These are phyloP conservation scores for Perca flavescens DNA, from an alignment of 2,113 vertebrate genomes.

Conservation along the genomic window DNA sequence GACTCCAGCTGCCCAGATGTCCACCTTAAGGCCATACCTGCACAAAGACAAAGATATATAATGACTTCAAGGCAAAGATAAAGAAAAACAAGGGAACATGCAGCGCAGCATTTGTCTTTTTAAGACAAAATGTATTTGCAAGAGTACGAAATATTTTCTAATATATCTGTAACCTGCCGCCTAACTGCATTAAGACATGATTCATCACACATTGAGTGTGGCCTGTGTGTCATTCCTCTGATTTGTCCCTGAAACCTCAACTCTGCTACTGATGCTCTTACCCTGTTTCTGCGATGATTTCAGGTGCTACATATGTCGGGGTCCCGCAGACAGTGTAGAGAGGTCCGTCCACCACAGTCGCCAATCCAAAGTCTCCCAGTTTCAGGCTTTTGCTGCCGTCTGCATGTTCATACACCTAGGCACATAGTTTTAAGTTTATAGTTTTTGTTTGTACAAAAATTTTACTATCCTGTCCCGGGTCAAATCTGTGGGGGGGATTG, in stretches of 20 bases:
- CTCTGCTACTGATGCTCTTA: slow-evolving; percentile 69
- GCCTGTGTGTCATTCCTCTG: background rate
- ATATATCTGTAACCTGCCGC: background rate
- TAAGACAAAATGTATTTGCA: background rate
- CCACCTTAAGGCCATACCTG: slow-evolving; percentile 98
- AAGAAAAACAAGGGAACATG: background rate
- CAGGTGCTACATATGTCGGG: slow-evolving; percentile 98
- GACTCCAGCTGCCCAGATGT: slow-evolving; percentile 99
- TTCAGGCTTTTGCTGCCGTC: slow-evolving; percentile 98
- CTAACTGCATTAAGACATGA: background rate
- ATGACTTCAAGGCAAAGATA: background rate
- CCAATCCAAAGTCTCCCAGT: slow-evolving; percentile 96
- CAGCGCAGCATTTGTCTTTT: background rate
- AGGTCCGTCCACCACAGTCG: slow-evolving; percentile 95
- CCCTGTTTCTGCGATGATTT: slow-evolving; percentile 98
- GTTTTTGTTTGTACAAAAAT: background rate
- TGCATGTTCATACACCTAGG: slow-evolving; percentile 95
- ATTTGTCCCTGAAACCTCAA: background rate
- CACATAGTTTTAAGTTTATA: background rate
- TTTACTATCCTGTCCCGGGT: background rate
- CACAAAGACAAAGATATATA: slow-evolving; percentile 40
- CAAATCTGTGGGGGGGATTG: background rate
- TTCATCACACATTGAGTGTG: background rate
- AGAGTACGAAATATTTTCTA: background rate
- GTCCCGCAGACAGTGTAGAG: slow-evolving; percentile 98